Evolutionary conservation across 1,140 invertebrate genomes (phyloP).

Genomic region (Drosophila tristis): DNA sequence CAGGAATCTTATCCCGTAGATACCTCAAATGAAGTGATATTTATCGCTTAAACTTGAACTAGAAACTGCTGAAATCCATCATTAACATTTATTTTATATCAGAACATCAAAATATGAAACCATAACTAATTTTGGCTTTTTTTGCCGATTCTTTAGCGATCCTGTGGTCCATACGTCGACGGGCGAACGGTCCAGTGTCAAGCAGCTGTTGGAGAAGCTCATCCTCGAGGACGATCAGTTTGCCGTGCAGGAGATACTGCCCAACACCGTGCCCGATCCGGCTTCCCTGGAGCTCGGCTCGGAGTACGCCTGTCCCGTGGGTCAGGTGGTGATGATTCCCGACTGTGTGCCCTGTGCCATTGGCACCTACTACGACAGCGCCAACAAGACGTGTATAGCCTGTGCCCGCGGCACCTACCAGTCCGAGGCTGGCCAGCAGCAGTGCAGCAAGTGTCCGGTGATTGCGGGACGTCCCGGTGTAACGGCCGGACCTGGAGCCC

Average conservation of each 20-base stretch:
- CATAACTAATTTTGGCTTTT: conserved; percentile 11
- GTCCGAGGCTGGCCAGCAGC: conserved; percentile 94
- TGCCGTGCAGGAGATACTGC: conserved; percentile 95
- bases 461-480: conserved; percentile 94
- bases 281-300: conserved; percentile 93
- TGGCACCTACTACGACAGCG: conserved; percentile 93
- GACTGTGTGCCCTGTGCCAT: conserved; percentile 97
- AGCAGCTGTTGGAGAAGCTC: conserved; percentile 92
- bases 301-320: conserved; percentile 96
- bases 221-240: conserved; percentile 97
- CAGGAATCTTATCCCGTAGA: too few species aligned
- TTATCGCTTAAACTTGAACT: too few species aligned
- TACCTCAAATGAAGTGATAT: too few species aligned
- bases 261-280: conserved; percentile 96
- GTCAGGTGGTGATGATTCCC: conserved; percentile 96
- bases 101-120: background rate
- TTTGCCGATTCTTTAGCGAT: conserved; percentile 87
- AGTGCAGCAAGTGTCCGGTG: conserved; percentile 94
- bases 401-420: conserved; percentile 97
- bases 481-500: conserved; percentile 93
- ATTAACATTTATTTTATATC: background rate
- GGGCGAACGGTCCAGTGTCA: conserved; percentile 93
- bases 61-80: too few species aligned
- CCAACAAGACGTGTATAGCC: conserved; percentile 90
- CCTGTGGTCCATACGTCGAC: conserved; percentile 94